phyloP scores from a whole-genome alignment of 2,113 vertebrate genomes.

The Urocolius indicus region DNA sequence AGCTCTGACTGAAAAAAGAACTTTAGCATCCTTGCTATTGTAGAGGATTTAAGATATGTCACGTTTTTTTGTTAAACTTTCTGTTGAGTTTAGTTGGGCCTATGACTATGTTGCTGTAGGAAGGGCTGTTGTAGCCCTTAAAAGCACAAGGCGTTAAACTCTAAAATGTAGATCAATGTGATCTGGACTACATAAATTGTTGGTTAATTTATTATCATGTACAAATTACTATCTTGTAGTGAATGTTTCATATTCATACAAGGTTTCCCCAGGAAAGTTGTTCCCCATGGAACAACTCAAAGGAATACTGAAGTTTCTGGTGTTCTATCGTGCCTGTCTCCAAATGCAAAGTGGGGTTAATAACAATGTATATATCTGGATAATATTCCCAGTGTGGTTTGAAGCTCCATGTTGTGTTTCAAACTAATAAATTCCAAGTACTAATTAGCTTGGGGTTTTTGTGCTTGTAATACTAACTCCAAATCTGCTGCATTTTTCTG shows the following conservation, averaged over 20 bases:
- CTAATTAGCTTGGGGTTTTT: background rate
- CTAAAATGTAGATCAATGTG: background rate
- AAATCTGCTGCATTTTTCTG: background rate
- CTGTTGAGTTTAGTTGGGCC: background rate
- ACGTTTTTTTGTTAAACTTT: background rate
- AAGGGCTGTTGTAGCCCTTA: background rate
- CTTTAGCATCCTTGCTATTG: background rate
- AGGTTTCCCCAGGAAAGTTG: background rate
- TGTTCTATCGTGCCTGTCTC: background rate
- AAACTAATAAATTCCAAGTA: background rate
- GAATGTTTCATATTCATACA: background rate
- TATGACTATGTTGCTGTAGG: background rate
- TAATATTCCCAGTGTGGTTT: background rate
- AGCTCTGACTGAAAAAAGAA: background rate
- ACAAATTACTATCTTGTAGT: background rate
- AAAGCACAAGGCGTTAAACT: background rate
- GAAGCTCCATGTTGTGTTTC: background rate
- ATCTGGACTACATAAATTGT: background rate
- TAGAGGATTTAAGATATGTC: background rate
- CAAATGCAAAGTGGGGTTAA: background rate
- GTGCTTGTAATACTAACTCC: background rate
- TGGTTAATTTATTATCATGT: conserved; percentile 8
- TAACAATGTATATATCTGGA: background rate
- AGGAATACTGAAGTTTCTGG: background rate
- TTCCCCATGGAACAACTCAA: rapidly evolving